These are phyloP conservation scores for Henicopernis longicauda DNA, from an alignment of 2,113 vertebrate genomes.

Conservation along the genomic window DNA sequence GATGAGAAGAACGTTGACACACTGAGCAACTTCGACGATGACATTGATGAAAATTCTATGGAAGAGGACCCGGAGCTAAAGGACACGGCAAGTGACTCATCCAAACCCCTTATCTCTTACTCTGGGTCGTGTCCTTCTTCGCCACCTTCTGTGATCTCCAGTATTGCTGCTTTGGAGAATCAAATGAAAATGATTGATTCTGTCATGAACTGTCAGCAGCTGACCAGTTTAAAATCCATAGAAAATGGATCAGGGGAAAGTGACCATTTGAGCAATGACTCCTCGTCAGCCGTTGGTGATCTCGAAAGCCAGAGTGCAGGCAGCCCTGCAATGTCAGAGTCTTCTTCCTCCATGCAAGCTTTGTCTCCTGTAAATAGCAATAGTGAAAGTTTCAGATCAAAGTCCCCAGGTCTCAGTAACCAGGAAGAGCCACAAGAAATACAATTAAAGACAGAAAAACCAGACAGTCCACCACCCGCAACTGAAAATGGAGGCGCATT, in stretches of 20 bases:
- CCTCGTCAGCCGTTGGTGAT: slow-evolving; percentile 84
- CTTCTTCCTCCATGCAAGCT: slow-evolving; percentile 89
- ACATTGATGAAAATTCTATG: slow-evolving; percentile 92
- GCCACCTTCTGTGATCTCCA: slow-evolving; percentile 94
- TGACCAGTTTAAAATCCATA: slow-evolving; percentile 78
- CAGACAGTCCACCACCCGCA: slow-evolving; percentile 83
- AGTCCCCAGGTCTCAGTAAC: slow-evolving; percentile 82
- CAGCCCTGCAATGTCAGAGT: slow-evolving; percentile 92
- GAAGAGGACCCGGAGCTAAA: slow-evolving; percentile 87
- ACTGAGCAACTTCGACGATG: slow-evolving; percentile 89
- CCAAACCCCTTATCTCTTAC: slow-evolving; percentile 78
- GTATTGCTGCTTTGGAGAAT: slow-evolving; percentile 95
- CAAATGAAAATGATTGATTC: slow-evolving; percentile 99
- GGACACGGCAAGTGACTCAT: slow-evolving; percentile 77
- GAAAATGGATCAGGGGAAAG: slow-evolving; percentile 89
- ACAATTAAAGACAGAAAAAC: slow-evolving; percentile 93
- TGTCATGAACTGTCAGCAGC: slow-evolving; percentile 84
- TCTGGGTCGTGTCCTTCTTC: slow-evolving; percentile 84
- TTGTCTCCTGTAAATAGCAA: slow-evolving; percentile 89
- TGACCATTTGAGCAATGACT: slow-evolving; percentile 89
- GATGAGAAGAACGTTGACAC: slow-evolving; percentile 89
- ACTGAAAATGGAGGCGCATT: slow-evolving; percentile 88
- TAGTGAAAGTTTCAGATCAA: slow-evolving; percentile 86
- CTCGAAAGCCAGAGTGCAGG: slow-evolving; percentile 90
- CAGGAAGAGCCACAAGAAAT: slow-evolving; percentile 84